These are phyloP conservation scores for Heliconius sara DNA, from an alignment of 2,888 invertebrate species.

Conservation along the genomic window DNA sequence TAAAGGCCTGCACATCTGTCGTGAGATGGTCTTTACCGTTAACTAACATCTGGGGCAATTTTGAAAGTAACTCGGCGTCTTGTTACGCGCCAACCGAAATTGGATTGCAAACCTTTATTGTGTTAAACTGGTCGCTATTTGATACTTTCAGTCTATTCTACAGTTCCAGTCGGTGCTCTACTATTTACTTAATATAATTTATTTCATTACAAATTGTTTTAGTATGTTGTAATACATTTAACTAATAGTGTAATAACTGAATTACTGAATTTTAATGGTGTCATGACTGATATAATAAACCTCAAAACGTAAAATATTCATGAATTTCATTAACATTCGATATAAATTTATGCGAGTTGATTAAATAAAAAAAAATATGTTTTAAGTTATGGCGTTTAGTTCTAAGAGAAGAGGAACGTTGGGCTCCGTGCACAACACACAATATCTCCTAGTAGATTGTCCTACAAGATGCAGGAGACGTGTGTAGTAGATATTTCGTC, in stretches of 20 bases:
- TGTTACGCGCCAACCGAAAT: conserved; percentile 62
- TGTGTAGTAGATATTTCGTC: neutral
- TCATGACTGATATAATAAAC: neutral
- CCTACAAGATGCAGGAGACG: neutral
- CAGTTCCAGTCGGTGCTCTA: conserved; percentile 37
- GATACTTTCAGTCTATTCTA: conserved; percentile 42
- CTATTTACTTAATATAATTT: conserved; percentile 12
- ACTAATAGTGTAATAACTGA: neutral
- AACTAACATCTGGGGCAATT: conserved; percentile 81
- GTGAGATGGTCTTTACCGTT: conserved; percentile 76
- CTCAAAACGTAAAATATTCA: neutral
- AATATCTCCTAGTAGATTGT: neutral
- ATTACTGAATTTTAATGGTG: neutral
- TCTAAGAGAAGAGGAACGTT: neutral
- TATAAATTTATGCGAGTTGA: neutral
- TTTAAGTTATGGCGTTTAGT: neutral
- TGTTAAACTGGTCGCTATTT: conserved; percentile 47
- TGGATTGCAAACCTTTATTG: conserved; percentile 70
- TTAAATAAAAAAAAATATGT: too few species aligned
- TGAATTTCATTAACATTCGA: neutral
- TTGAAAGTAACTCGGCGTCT: conserved; percentile 74
- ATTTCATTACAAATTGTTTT: neutral
- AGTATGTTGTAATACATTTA: neutral
- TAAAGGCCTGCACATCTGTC: conserved; percentile 69
- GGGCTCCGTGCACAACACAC: neutral